Evolutionary conservation across 2,797 vertebrate species (phyloP).

Genomic region (Megalops cyprinoides): DNA sequence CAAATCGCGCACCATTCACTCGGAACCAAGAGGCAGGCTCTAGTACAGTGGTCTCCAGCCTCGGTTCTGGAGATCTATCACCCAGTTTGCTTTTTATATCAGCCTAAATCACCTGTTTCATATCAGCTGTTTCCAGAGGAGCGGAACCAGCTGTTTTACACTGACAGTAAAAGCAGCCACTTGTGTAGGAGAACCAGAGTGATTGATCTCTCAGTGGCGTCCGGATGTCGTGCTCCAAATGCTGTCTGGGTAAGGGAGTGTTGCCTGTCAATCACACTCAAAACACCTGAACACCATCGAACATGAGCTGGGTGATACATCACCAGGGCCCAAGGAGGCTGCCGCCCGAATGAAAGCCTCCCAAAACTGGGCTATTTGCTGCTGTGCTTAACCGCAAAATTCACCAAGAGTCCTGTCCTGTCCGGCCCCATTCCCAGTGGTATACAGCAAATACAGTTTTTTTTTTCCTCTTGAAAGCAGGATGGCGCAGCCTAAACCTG

Average conservation of each 20-base stretch:
- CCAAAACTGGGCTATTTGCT: not conserved
- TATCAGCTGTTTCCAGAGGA: not conserved
- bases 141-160: not conserved
- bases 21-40: not conserved
- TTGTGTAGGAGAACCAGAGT: not conserved
- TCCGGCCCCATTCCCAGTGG: not conserved
- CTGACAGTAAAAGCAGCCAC: not conserved
- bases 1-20: not conserved
- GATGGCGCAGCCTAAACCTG: not conserved
- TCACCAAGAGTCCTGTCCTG: not conserved
- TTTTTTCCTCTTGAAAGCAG: not conserved
- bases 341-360: no score
- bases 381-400: not conserved
- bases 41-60: not conserved
- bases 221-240: no score
- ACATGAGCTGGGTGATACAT: not conserved
- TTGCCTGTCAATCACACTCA: not conserved
- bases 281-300: not conserved
- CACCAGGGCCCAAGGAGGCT: not conserved
- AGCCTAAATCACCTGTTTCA: no score
- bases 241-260: no score
- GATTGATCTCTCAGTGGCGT: not conserved
- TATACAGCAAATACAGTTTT: not conserved
- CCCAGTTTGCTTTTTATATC: not conserved
- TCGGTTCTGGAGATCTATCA: not conserved